Conservation (phyloP, 1,140 invertebrate genomes). For the Drosophila aff. region DNA sequence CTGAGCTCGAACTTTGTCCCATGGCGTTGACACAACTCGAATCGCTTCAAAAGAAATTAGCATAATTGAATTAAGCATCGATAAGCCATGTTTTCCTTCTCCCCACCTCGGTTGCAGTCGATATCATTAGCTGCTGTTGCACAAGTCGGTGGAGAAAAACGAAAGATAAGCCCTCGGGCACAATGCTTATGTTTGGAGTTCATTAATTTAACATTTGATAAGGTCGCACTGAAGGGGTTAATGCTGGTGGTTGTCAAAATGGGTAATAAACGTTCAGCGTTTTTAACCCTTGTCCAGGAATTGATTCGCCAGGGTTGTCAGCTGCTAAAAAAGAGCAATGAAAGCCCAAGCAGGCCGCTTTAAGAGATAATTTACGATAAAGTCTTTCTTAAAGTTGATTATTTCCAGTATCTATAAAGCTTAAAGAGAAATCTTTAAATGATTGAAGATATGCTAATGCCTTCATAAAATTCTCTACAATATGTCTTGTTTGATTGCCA, state of each 20-base stretch:
- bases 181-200: conserved; percentile 71
- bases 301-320: conserved; percentile 67
- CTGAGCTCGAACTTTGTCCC: conserved; percentile 20
- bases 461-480: not conserved
- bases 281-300: conserved; percentile 53
- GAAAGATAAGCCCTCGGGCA: conserved; percentile 29
- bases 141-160: conserved; percentile 11
- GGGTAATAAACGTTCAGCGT: conserved; percentile 60
- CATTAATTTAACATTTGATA: conserved; percentile 81
- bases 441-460: not conserved
- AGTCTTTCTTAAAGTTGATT: not conserved
- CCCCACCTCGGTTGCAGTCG: conserved; percentile 29
- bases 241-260: conserved; percentile 54
- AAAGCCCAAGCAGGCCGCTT: not conserved
- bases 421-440: not conserved
- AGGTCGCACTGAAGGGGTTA: conserved; percentile 47
- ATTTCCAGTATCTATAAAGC: not conserved
- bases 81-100: conserved; percentile 64
- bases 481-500: not conserved
- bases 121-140: conserved; percentile 63
- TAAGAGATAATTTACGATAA: not conserved
- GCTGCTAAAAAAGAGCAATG: conserved; percentile 9
- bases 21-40: conserved; percentile 59
- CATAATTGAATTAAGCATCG: conserved; percentile 81
- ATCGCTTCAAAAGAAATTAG: conserved; percentile 66